Evolutionary conservation across 2,113 vertebrate species (phyloP), one percentile per base, ranked within the genome.

Genomic region (Platanista minor): DNA sequence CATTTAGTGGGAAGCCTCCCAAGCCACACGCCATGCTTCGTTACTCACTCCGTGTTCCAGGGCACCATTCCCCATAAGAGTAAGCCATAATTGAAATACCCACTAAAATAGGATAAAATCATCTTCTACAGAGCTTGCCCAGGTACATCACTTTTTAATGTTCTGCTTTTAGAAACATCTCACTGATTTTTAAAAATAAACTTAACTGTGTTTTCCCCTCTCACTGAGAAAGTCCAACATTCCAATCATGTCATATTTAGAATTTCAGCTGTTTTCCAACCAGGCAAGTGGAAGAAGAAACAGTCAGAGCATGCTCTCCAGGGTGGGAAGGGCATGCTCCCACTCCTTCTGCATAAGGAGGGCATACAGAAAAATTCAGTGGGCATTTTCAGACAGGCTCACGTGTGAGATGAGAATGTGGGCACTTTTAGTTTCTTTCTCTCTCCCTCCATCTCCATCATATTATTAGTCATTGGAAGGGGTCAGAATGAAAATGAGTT

Each of bases 131-230:
- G 66, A 92, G 36, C 39, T 87, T 36, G 62, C 14, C 20, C 33
- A 93, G 36, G 43, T 23, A 59, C 3, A 23, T 39, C 23, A 59
- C 31, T 72, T 97, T 90, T 64, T 72, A 90, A 71, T 71, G 61
- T 8, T 41, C 23, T 36, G 43, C 29, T 94, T 87, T 95, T 49
- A 96, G 77, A 95, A 88, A 95, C 25, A 84, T 6, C 52, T 93
- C n/a, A 59, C 23, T 69, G 18, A 87, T 46, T 49, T 74, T 90
- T 83, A 4, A 13, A 41, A 75, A 59, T 57, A 94, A 92, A 85
- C 86, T 57, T 83, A 46, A 77, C 12, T 91, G 13, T 27, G 1
- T 27, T 83, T 75, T 82, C 25, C 20, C 82, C 12, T 64, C 41
- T 90, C 54, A 31, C 0, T 78, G 71, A 92, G 49, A 52, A 92